Conservation (phyloP, 2,113 vertebrate species). For the Upupa epops region DNA sequence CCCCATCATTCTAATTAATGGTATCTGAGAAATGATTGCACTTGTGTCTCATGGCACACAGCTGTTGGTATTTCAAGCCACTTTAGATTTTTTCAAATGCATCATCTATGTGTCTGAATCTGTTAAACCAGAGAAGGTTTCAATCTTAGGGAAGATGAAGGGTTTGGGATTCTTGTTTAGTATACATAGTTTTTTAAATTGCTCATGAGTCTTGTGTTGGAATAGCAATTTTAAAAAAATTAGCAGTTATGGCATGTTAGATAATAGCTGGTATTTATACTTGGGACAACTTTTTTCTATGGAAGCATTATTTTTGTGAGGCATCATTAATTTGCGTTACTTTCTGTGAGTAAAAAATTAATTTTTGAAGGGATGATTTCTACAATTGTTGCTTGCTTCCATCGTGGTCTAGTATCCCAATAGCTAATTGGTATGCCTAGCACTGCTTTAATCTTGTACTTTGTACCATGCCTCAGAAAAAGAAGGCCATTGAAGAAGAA, state of each 20-base stretch:
- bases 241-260: not conserved
- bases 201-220: not conserved
- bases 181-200: not conserved
- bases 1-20: not conserved
- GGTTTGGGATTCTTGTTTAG: fast-evolving
- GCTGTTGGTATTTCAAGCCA: not conserved
- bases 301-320: not conserved
- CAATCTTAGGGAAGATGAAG: not conserved
- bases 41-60: not conserved
- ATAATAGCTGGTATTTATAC: not conserved
- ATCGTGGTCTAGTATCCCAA: not conserved
- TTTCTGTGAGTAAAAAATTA: not conserved
- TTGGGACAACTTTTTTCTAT: not conserved
- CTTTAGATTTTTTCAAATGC: not conserved
- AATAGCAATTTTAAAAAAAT: not conserved
- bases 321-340: not conserved
- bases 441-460: not conserved
- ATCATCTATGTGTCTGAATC: not conserved
- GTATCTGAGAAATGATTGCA: not conserved
- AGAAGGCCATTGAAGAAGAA: not conserved
- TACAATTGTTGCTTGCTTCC: not conserved
- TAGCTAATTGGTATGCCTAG: not conserved
- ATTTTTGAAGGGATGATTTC: not conserved
- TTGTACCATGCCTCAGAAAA: not conserved
- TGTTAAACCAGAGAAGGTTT: not conserved